Conservation (phyloP, 2,113 vertebrate species). For the Eonycteris spelaea region DNA sequence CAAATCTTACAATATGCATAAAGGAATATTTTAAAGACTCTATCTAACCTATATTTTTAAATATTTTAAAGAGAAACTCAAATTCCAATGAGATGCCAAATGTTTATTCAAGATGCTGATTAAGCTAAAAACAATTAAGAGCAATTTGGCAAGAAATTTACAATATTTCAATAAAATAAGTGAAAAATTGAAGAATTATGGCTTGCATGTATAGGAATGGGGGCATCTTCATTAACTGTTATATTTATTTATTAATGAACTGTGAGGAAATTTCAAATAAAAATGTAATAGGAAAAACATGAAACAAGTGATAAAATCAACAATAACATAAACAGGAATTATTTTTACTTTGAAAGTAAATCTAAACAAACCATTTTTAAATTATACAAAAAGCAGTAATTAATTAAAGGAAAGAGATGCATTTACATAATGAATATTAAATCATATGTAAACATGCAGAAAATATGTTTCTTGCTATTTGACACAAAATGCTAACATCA, state of each 20-base stretch:
- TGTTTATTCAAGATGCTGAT: neutral
- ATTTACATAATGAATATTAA: neutral
- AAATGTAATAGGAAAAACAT: neutral
- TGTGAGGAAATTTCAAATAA: neutral
- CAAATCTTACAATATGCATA: conserved; percentile 42
- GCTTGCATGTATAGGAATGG: neutral
- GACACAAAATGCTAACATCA: neutral
- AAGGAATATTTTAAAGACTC: conserved; percentile 31
- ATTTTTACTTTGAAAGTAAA: neutral
- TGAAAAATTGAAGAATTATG: neutral
- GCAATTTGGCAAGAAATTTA: neutral
- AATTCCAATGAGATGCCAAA: conserved; percentile 50
- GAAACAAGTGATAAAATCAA: neutral
- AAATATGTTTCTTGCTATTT: neutral
- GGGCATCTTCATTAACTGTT: neutral
- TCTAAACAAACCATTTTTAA: neutral
- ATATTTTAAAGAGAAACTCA: conserved; percentile 26
- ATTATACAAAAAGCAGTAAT: neutral
- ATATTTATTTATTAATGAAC: neutral
- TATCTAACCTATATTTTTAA: conserved; percentile 46
- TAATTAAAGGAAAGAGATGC: neutral
- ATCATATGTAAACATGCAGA: neutral
- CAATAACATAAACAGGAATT: neutral
- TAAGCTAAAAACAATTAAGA: neutral
- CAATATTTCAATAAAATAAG: neutral